Conservation (phyloP, 2,888 invertebrate species). For the Synanthedon vespiformis region DNA sequence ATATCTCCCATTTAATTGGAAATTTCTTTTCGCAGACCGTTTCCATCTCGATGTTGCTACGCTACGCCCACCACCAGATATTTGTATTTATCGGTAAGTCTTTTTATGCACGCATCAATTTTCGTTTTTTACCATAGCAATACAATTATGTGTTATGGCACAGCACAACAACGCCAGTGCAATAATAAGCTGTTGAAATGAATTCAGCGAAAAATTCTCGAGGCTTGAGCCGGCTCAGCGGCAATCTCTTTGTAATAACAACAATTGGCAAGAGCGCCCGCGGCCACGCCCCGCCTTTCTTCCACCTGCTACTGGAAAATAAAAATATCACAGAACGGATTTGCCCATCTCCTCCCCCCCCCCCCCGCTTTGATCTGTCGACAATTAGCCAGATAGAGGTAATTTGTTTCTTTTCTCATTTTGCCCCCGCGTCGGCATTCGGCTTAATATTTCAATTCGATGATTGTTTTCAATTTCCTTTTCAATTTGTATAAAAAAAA, state of each 20-base stretch:
- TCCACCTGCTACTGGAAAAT: conserved; percentile 24
- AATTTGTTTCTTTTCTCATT: conserved; percentile 55
- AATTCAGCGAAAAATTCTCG: conserved; percentile 48
- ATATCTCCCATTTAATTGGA: too few species aligned
- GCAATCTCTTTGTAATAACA: conserved; percentile 67
- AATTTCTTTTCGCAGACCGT: conserved; percentile 85
- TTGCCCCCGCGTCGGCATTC: conserved; percentile 31
- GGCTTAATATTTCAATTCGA: conserved; percentile 47
- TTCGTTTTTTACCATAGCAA: too few species aligned
- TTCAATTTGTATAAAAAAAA: conserved; percentile 17
- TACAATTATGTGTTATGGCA: too few species aligned
- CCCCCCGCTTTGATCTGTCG: conserved; percentile 46
- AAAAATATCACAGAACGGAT: conserved; percentile 45
- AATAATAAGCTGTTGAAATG: conserved; percentile 39
- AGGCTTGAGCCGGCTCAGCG: conserved; percentile 54
- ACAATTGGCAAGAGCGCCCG: conserved; percentile 62
- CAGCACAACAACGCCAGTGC: conserved; percentile 8
- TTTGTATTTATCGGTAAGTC: conserved; percentile 97
- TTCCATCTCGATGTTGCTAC: conserved; percentile 95
- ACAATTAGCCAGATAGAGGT: conserved; percentile 62
- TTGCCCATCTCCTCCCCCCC: conserved; percentile 32
- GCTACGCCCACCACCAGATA: conserved; percentile 99
- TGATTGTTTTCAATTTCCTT: conserved; percentile 45
- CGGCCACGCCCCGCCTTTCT: conserved; percentile 31
- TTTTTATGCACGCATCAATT: background rate